Percentiles rank a stretch among this genome's conserved stretches.
Conservation (phyloP, 2,113 vertebrate genomes). For the Cyprinus carpio region DNA sequence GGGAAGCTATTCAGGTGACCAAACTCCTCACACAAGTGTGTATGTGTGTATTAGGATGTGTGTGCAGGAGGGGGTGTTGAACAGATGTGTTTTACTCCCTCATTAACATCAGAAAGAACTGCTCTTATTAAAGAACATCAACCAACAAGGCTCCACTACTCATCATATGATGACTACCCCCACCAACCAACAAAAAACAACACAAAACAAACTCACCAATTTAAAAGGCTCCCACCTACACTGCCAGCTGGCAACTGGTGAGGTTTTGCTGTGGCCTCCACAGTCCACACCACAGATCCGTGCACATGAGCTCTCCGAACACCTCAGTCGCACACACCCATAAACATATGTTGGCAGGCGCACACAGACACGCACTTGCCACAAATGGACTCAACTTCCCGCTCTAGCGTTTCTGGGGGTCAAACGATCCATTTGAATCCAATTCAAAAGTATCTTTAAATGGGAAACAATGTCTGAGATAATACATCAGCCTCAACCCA, state of each 20-base stretch:
- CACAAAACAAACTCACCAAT: conserved; percentile 79
- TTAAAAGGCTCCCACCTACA: conserved; percentile 74
- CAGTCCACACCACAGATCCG: conserved; percentile 86
- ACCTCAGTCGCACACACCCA: conserved; percentile 26
- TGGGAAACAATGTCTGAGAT: background rate
- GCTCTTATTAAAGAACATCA: conserved; percentile 82
- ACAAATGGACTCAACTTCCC: conserved; percentile 9
- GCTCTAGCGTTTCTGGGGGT: background rate
- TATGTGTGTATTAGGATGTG: conserved; percentile 47
- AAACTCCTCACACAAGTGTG: conserved; percentile 77
- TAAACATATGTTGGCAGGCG: conserved; percentile 5
- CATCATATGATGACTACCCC: conserved; percentile 85
- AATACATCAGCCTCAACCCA: background rate
- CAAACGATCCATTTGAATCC: background rate
- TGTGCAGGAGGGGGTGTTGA: conserved; percentile 73
- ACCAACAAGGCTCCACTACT: conserved; percentile 89
- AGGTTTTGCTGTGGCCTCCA: conserved; percentile 85
- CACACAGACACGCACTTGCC: background rate
- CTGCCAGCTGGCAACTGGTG: conserved; percentile 88
- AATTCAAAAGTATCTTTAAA: background rate
- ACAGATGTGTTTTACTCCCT: conserved; percentile 94
- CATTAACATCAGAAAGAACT: conserved; percentile 92
- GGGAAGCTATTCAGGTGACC: conserved; percentile 93
- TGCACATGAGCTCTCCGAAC: conserved; percentile 33
- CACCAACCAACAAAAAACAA: conserved; percentile 43